Base-by-base conservation (phyloP, 2,113 vertebrate species). In the Taxidea taxus region DNA sequence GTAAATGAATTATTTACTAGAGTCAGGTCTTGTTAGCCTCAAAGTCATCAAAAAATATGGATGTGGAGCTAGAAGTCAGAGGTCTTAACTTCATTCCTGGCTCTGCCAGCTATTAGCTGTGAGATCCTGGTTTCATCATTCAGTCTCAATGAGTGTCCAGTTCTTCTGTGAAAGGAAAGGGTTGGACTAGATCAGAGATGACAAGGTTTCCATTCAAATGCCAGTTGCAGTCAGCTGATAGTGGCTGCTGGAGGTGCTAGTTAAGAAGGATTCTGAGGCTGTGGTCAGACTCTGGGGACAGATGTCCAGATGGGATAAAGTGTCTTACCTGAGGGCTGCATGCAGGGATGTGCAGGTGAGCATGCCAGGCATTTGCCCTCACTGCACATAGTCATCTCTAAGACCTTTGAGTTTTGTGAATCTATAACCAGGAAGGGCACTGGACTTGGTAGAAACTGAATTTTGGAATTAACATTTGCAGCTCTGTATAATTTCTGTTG, bases 381-480 rank as follows among this genome's bases (percentile, higher is more conserved):
- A 1, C 12, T 2, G 34, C 62, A 78, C 58, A 8, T 16, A 54
- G 21, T 49, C 60, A 49, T 60, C 58, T 62, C 78, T 62, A 37
- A 88, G 31, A 39, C 16, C 77, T 95, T 86, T 78, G 3, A 27
- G 34, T 51, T 86, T 47, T 82, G 34, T 44, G 54, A 87, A 44
- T 78, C 47, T 74, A 16, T n/a, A 82, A 56, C 64, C 49, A 78
- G 9, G 1, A 51, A 96, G 4, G 0, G 56, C 37, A 9, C 42
- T 60, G 20, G 18, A 16, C 58, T 75, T 62, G 21, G 20, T n/a
- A 34, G 49, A 85, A 72, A 60, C 47, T 39, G 51, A 80, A 42
- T 72, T 85, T 87, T 91, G 74, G 72, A 92, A 90, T 88, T 49
- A 85, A 64, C 37, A 82, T 42, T 47, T 13, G 27, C 11, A 49